Conservation (phyloP, 2,797 vertebrate species). For the Gouania willdenowi region DNA sequence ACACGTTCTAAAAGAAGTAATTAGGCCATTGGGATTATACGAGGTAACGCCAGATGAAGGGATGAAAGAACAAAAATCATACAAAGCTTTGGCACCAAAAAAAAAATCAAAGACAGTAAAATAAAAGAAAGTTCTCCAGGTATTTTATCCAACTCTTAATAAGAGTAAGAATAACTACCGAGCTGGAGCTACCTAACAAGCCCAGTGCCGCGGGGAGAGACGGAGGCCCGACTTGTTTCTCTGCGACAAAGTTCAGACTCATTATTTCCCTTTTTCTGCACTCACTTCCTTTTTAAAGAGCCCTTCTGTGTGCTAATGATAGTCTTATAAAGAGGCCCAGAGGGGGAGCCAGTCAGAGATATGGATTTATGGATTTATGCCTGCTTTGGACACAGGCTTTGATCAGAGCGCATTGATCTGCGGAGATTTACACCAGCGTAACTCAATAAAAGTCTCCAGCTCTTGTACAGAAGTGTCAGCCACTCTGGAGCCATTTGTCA, state of each 20-base stretch:
- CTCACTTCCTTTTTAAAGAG: slow-evolving; percentile 56
- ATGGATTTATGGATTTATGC: slow-evolving; percentile 72
- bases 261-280: slow-evolving; percentile 63
- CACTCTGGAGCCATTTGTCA: slow-evolving; percentile 59
- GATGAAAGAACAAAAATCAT: slow-evolving; percentile 27
- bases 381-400: slow-evolving; percentile 62
- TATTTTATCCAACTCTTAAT: slow-evolving; percentile 42
- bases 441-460: slow-evolving; percentile 56
- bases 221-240: slow-evolving; percentile 36
- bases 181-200: slow-evolving; percentile 54
- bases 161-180: slow-evolving; percentile 41
- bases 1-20: slow-evolving; percentile 10
- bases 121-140: slow-evolving; percentile 26
- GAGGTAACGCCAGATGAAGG: neutral
- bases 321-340: slow-evolving; percentile 63
- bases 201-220: slow-evolving; percentile 48
- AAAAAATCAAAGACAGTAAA: slow-evolving; percentile 23
- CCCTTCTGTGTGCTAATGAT: slow-evolving; percentile 65
- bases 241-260: slow-evolving; percentile 66
- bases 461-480: slow-evolving; percentile 39
- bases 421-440: slow-evolving; percentile 64
- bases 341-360: slow-evolving; percentile 58
- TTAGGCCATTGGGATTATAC: slow-evolving; percentile 7
- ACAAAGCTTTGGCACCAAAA: slow-evolving; percentile 8
- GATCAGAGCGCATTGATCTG: slow-evolving; percentile 73